Base-by-base conservation (phyloP, 2,797 vertebrate genomes). In the Rhodeus uyekii region DNA sequence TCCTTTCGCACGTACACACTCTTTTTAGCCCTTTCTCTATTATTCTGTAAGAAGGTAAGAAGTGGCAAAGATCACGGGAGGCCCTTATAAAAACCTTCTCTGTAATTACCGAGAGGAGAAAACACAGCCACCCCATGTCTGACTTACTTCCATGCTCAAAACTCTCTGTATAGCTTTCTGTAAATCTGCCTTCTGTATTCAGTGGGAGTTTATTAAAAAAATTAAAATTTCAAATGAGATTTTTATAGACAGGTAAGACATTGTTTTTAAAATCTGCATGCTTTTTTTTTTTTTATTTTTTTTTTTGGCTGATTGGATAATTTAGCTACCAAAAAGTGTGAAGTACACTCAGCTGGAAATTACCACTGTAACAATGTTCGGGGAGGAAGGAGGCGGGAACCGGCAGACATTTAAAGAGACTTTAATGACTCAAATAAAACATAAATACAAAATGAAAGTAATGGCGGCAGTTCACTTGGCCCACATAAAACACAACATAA, bases 1-100 rank as follows among this genome's bases (percentile, higher is more conserved):
- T 80, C 72, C 55, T 83, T 73, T 85, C 53, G 80, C 72, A 74
- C 46, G 44, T 74, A 53, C 76, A 79, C 68, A 73, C 58, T 38
- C 16, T 71, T 42, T 63, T 61, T 32, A 80, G 38, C 53, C 65
- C 8, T 68, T 60, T 71, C 65, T 58, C 50, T 34, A 60, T 71
- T 71, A 71, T 60, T 71, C 19, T 42, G 50, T 34, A 65, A 71
- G 27, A 46, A 60, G 38, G 34, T 29, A 78, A 68, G 46, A 68
- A 55, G 76, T 68, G 63, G 63, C 18, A 29, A 13, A 50, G 34
- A 71, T 19, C 50, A 58, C 29, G 3, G 50, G 77, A 69, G 65
- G 38, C 50, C 78, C n/a, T 69, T 1, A 3, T 36, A 50, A 71
- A 64, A 1, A 50, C 53, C 19, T 5, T 8, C 44, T 67, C 61